Evolutionary conservation across 2,888 invertebrate genomes (phyloP).

Genomic region (Dynastes grantii): DNA sequence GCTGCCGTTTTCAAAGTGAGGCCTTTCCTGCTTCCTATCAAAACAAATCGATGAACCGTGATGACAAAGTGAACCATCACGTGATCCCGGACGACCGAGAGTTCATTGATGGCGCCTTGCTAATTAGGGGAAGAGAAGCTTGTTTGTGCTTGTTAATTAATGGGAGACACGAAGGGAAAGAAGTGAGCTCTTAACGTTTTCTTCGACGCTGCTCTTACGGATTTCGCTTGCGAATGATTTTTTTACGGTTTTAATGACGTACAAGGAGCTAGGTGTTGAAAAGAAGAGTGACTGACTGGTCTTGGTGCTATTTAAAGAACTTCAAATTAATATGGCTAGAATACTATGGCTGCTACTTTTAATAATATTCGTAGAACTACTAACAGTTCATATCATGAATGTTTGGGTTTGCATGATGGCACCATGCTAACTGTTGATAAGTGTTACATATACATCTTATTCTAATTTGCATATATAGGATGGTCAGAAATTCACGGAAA

Average conservation of each 20-base stretch:
- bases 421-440: too few species aligned
- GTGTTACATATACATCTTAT: too few species aligned
- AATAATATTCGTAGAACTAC: too few species aligned
- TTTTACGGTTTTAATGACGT: not conserved
- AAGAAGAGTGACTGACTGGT: too few species aligned
- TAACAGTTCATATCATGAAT: too few species aligned
- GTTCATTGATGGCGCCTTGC: not conserved
- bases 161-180: not conserved
- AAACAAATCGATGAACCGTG: conserved; percentile 16
- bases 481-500: too few species aligned
- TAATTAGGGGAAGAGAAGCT: not conserved
- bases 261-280: too few species aligned
- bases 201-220: not conserved
- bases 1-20: not conserved
- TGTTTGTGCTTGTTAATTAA: not conserved
- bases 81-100: not conserved
- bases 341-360: too few species aligned
- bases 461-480: too few species aligned
- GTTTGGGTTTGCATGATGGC: too few species aligned
- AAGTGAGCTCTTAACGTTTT: not conserved
- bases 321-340: too few species aligned
- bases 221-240: not conserved
- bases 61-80: not conserved
- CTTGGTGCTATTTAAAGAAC: too few species aligned
- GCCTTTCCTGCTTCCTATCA: conserved; percentile 1